These are phyloP conservation scores for Gopherus flavomarginatus DNA, from an alignment of 2,113 vertebrate species.

Conservation along the genomic window DNA sequence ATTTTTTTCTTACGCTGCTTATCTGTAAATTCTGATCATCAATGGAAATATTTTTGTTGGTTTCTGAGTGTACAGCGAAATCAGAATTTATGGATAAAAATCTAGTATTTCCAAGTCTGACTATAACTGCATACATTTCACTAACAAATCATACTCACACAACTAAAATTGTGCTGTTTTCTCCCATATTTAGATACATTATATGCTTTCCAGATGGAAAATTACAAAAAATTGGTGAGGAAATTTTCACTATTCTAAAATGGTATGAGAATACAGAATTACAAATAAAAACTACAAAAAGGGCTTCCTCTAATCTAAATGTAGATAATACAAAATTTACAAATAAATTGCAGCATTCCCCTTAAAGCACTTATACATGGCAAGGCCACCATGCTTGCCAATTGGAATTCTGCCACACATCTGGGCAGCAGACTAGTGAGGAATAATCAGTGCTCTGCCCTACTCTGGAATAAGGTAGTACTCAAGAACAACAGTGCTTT, in stretches of 20 bases:
- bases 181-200: not conserved
- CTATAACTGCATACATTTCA: rapidly evolving
- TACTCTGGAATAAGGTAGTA: not conserved
- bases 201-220: not conserved
- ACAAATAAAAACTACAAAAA: slow-evolving; percentile 3
- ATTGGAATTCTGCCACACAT: not conserved
- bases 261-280: not conserved
- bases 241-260: slow-evolving; percentile 27
- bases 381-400: slow-evolving; percentile 30
- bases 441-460: not conserved
- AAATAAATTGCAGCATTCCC: not conserved
- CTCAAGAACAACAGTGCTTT: not conserved
- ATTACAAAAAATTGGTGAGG: not conserved
- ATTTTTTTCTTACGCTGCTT: too few species aligned
- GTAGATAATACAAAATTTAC: not conserved
- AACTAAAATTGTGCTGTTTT: not conserved
- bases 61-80: not conserved
- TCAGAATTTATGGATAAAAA: not conserved
- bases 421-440: not conserved
- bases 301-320: not conserved
- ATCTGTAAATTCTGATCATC: too few species aligned
- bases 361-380: slow-evolving; percentile 10
- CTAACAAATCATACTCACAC: not conserved
- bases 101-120: not conserved
- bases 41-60: not conserved